Base-by-base conservation (phyloP, 53 echinoderm and acorn worm species). In the Henricia sp. region DNA sequence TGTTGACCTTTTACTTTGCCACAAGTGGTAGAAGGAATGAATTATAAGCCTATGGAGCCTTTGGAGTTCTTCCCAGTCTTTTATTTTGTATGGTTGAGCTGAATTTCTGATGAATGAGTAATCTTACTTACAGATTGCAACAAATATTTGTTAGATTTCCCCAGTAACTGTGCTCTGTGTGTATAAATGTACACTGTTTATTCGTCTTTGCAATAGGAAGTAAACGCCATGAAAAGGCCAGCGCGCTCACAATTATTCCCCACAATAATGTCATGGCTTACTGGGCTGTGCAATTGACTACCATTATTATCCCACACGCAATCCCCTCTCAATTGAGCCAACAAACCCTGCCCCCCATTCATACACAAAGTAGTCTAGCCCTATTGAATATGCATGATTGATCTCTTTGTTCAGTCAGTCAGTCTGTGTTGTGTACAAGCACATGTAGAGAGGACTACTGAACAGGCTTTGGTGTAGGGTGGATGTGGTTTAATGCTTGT, bases 351-450 rank as follows among this genome's bases (percentile, higher is more conserved):
- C 80, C 89, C n/a, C n/a, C 84, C 75, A 84, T 89, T 89, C 84
- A 84, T 84, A 84, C 84, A 89, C 89, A 89, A 89, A 89, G 84
- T 89, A 84, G 90, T 85, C 54, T 54, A 42, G 68, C 32, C 77
- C 67, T 78, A 30, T 60, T 91, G 70, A 50, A 91, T 91, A 91
- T 91, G 75, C 78, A 91, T 84, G 53, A n/a, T n/a, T n/a, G n/a
- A 91, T 83, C 48, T 75, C 91, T 91, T 91, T 91, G 91, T 91
- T 78, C 91, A 83, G 50, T 20, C 53, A 39, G 82, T 12, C 19
- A 11, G 40, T 38, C 67, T 17, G 19, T 17, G 19, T 20, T 10
- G 3, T 11, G 16, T 54, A 54, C 16, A 11, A 4, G 21, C 16
- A 54, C 16, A 54, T 11, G 21, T 11, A 54, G 55, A 54, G 55